Evolutionary conservation across 2,113 vertebrate species (phyloP).

Genomic region (Syrmaticus mikado): DNA sequence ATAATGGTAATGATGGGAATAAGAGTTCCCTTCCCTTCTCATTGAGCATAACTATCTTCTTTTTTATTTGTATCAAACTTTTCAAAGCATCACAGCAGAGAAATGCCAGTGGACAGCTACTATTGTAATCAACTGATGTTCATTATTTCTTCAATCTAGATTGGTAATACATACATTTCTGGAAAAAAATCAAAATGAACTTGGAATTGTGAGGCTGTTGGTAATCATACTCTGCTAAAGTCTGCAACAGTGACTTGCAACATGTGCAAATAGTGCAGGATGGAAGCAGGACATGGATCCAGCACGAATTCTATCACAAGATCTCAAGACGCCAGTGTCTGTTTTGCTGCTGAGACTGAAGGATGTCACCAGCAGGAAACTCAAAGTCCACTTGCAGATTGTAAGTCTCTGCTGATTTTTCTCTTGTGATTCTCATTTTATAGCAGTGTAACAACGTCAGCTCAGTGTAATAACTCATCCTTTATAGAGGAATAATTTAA

Average conservation of each 20-base stretch:
- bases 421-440: neutral
- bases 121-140: neutral
- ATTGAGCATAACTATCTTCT: neutral
- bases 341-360: slow-evolving; percentile 31
- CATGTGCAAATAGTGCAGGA: neutral
- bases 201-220: neutral
- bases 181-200: neutral
- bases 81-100: neutral
- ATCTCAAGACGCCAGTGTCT: neutral
- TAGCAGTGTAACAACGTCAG: neutral
- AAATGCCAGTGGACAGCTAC: neutral
- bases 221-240: neutral
- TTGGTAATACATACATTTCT: rapidly evolving
- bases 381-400: slow-evolving; percentile 29
- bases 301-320: neutral
- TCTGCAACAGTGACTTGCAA: neutral
- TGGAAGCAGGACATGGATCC: neutral
- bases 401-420: neutral
- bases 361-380: slow-evolving; percentile 5
- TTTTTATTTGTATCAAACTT: neutral
- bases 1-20: neutral
- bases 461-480: neutral
- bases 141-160: neutral
- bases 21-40: neutral
- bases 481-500: neutral